Conservation (phyloP, 64 coral and sea anemone genomes). For the Astreopora myriophthalma region DNA sequence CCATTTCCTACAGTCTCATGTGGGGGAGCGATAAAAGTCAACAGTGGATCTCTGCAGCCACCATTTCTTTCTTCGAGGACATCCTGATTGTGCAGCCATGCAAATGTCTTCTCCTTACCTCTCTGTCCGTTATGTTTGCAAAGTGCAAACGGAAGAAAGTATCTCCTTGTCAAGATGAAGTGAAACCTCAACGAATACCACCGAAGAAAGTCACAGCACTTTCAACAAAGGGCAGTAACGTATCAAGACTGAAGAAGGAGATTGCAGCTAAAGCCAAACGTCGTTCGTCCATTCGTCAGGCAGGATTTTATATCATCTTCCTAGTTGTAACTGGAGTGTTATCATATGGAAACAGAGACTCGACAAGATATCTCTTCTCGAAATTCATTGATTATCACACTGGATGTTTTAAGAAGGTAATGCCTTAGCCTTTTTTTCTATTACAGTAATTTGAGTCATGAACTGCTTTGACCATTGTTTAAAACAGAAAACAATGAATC, state of each 20-base stretch:
- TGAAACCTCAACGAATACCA: background rate
- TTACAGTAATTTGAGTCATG: too few relatives aligned
- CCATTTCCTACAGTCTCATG: constrained; percentile 77
- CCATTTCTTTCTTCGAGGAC: constrained; percentile 67
- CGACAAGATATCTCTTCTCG: background rate
- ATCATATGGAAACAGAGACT: constrained; percentile 55
- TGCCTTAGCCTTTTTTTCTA: too few relatives aligned
- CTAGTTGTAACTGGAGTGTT: constrained; percentile 48
- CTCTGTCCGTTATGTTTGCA: constrained; percentile 47
- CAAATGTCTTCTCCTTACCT: too few relatives aligned
- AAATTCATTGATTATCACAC: too few relatives aligned
- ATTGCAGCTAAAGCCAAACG: constrained; percentile 38
- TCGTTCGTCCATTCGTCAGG: constrained; percentile 22
- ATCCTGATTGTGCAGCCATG: constrained; percentile 56
- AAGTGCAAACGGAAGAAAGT: constrained; percentile 8
- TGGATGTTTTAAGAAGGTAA: too few relatives aligned
- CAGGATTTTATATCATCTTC: constrained; percentile 23
- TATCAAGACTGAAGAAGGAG: constrained; percentile 2
- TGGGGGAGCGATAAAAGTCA: constrained; percentile 82
- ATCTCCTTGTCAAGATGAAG: too few relatives aligned
- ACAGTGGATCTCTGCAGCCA: constrained; percentile 67
- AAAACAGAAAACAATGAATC: too few relatives aligned
- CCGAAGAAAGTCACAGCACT: too few relatives aligned
- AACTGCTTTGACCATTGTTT: too few relatives aligned
- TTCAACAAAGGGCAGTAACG: background rate